phyloP scores from a whole-genome alignment of 1,140 invertebrate species.

The Tribolium madens region DNA sequence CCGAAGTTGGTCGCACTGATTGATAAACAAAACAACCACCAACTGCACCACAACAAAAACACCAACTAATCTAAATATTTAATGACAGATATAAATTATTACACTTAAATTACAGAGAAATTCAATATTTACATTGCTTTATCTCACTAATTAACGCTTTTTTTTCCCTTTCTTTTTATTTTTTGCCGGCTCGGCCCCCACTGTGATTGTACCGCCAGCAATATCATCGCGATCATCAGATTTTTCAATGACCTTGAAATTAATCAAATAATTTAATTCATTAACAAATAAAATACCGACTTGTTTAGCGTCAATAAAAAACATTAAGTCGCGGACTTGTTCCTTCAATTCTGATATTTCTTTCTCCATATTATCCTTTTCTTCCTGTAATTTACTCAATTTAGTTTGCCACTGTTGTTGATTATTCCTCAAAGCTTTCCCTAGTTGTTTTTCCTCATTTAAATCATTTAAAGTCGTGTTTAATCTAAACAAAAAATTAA shows the following conservation, averaged over 20 bases:
- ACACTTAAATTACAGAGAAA: neutral
- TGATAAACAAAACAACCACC: constrained; percentile 25
- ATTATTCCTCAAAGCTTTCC: constrained; percentile 81
- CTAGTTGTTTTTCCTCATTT: constrained; percentile 82
- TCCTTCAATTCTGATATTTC: constrained; percentile 89
- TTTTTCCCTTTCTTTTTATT: constrained; percentile 53
- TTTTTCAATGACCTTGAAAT: constrained; percentile 68
- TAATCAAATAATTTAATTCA: constrained; percentile 41
- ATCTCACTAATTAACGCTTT: constrained; percentile 35
- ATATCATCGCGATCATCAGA: constrained; percentile 77
- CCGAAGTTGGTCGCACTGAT: neutral
- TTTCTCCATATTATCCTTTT: constrained; percentile 72
- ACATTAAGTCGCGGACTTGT: constrained; percentile 95
- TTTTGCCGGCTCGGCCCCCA: constrained; percentile 64
- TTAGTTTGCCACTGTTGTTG: constrained; percentile 82
- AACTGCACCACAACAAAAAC: neutral
- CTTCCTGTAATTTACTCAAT: constrained; percentile 74
- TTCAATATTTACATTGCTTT: neutral
- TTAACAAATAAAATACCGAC: constrained; percentile 57
- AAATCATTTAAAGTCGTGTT: constrained; percentile 74
- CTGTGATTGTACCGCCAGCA: constrained; percentile 76
- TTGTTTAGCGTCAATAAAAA: constrained; percentile 91
- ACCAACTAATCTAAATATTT: neutral
- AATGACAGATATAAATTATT: too few species aligned
- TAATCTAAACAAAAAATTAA: constrained; percentile 64